Percentiles rank a stretch among this genome's conserved stretches.
Evolutionary conservation across 2,888 invertebrate genomes (phyloP).

Genomic region (Tyria jacobaeae): DNA sequence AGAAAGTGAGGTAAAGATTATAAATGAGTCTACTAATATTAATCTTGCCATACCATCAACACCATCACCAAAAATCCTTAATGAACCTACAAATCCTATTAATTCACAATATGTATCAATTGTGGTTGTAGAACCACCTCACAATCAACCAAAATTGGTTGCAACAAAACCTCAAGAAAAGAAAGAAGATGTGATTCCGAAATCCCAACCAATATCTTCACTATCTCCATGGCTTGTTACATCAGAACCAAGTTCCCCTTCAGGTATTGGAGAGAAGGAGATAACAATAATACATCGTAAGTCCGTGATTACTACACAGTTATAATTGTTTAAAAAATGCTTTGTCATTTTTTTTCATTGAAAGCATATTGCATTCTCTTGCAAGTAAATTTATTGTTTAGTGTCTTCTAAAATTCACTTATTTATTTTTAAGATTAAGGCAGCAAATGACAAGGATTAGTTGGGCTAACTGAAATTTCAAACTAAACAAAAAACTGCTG

Average conservation of each 20-base stretch:
- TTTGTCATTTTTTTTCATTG: conserved; percentile 21
- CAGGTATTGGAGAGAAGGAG: conserved; percentile 88
- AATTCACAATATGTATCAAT: conserved; percentile 84
- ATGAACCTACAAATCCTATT: conserved; percentile 78
- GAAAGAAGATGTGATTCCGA: conserved; percentile 83
- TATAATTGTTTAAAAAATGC: too few relatives aligned
- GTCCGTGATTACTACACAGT: conserved; percentile 95
- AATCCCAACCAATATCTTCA: conserved; percentile 88
- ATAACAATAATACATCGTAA: conserved; percentile 92
- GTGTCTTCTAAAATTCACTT: conserved; percentile 47
- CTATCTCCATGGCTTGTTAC: conserved; percentile 94
- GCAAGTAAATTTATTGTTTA: conserved; percentile 25
- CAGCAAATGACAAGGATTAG: neutral
- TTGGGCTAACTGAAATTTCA: neutral
- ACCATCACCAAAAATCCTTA: conserved; percentile 84
- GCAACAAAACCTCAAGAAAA: conserved; percentile 82
- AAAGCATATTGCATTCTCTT: conserved; percentile 22
- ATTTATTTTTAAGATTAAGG: conserved; percentile 16
- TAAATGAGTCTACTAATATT: conserved; percentile 78
- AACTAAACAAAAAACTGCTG: neutral
- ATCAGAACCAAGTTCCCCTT: conserved; percentile 89
- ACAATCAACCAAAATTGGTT: conserved; percentile 68
- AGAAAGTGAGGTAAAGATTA: conserved; percentile 81
- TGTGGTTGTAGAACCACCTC: conserved; percentile 81
- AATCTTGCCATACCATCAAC: conserved; percentile 79